A percentile compares a stretch with the other conserved stretches of the same genome.
Evolutionary conservation across 2,113 vertebrate genomes (phyloP).

Genomic region (Brevimyrus niger): DNA sequence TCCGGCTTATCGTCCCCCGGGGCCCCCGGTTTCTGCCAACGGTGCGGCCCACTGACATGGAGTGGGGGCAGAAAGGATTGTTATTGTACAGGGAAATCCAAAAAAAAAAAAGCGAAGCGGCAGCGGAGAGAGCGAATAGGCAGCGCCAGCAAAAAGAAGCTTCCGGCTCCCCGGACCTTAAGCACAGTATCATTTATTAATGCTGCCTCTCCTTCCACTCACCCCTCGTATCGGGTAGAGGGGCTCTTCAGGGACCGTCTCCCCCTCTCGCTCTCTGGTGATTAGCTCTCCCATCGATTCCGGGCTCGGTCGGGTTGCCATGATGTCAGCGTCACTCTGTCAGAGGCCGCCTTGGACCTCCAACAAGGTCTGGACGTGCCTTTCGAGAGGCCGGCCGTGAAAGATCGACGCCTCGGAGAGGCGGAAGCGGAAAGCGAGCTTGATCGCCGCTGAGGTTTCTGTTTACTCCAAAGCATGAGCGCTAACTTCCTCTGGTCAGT

Average conservation of each 20-base stretch:
- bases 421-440: background rate
- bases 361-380: background rate
- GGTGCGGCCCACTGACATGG: constrained; percentile 1
- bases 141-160: background rate
- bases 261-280: background rate
- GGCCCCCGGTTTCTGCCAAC: background rate
- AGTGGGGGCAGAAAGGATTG: background rate
- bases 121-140: background rate
- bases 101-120: background rate
- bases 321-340: background rate
- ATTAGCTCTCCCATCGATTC: background rate
- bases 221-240: background rate
- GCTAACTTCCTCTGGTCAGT: background rate
- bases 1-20: background rate
- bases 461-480: background rate
- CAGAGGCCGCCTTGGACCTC: background rate
- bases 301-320: background rate
- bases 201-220: background rate
- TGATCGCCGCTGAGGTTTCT: background rate
- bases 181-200: constrained; percentile 13
- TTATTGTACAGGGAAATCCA: background rate
- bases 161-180: background rate
- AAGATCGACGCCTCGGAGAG: background rate
- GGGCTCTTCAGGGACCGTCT: background rate
- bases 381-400: background rate